Percentiles rank a stretch among this genome's conserved stretches.
Evolutionary conservation across 2,888 invertebrate genomes (phyloP).

Genomic region (Folsomia manolachei): DNA sequence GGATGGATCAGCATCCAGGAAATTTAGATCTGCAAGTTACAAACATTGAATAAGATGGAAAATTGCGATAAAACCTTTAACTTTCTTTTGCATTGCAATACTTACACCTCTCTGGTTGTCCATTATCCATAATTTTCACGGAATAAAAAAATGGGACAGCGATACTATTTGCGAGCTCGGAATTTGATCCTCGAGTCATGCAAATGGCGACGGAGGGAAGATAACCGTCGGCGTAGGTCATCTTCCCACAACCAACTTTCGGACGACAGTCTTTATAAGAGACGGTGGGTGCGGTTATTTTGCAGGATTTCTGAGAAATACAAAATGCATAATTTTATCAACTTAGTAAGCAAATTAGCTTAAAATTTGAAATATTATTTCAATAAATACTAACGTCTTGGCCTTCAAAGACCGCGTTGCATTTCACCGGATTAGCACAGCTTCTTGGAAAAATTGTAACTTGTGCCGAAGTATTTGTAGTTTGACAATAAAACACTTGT

Average conservation of each 20-base stretch:
- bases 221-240: conserved; percentile 22
- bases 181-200: conserved; percentile 18
- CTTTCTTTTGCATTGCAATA: not conserved
- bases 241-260: conserved; percentile 23
- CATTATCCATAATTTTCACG: not conserved
- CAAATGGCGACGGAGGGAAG: conserved; percentile 36
- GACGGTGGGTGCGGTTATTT: not conserved
- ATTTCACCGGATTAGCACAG: conserved; percentile 27
- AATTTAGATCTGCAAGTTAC: conserved; percentile 27
- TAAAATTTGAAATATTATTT: no score
- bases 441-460: conserved; percentile 27
- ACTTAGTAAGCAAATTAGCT: not conserved
- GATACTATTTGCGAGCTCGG: conserved; percentile 1
- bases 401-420: conserved; percentile 13
- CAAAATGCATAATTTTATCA: not conserved
- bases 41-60: no score
- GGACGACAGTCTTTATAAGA: conserved; percentile 23
- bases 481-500: conserved; percentile 30
- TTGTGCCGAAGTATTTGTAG: conserved; percentile 4
- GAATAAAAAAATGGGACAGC: conserved; percentile 26
- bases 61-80: not conserved
- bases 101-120: not conserved
- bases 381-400: conserved; percentile 17
- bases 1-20: conserved; percentile 22
- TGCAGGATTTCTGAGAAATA: conserved; percentile 25